These are phyloP conservation scores for Formicarius rufipectus DNA, from an alignment of 2,113 vertebrate species.

Conservation along the genomic window DNA sequence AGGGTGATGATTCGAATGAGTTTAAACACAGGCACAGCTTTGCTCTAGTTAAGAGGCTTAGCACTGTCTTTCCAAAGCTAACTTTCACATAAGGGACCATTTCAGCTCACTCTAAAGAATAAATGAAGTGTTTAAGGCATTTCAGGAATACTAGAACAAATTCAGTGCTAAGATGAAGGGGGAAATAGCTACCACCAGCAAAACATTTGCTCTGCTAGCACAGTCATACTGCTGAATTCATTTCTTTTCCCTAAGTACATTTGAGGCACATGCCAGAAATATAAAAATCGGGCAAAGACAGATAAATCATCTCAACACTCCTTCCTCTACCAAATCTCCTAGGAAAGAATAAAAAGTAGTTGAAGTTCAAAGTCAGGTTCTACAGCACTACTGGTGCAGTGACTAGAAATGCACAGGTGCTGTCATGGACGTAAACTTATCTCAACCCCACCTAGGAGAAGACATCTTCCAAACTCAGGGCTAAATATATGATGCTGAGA, in stretches of 20 bases:
- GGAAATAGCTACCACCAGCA: not conserved
- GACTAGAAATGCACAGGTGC: not conserved
- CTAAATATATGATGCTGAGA: not conserved
- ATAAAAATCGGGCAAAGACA: not conserved
- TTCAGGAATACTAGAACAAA: slow-evolving; percentile 26
- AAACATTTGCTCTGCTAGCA: not conserved
- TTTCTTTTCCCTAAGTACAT: not conserved
- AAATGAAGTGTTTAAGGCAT: not conserved
- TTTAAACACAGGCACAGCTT: slow-evolving; percentile 3
- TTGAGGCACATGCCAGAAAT: not conserved
- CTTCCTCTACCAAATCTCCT: not conserved
- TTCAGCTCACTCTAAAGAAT: not conserved
- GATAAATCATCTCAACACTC: not conserved
- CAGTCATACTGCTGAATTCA: not conserved
- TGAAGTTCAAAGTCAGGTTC: not conserved
- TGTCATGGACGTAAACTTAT: not conserved
- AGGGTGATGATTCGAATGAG: slow-evolving; percentile 10
- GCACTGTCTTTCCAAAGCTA: not conserved
- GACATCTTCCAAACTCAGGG: not conserved
- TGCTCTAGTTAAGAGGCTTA: not conserved
- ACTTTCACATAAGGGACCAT: not conserved
- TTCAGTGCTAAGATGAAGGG: not conserved
- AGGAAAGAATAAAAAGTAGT: not conserved
- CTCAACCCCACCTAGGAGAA: not conserved
- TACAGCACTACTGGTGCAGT: not conserved